phyloP scores from a whole-genome alignment of 2,888 invertebrate species.

The Ennomos fuscantarius region DNA sequence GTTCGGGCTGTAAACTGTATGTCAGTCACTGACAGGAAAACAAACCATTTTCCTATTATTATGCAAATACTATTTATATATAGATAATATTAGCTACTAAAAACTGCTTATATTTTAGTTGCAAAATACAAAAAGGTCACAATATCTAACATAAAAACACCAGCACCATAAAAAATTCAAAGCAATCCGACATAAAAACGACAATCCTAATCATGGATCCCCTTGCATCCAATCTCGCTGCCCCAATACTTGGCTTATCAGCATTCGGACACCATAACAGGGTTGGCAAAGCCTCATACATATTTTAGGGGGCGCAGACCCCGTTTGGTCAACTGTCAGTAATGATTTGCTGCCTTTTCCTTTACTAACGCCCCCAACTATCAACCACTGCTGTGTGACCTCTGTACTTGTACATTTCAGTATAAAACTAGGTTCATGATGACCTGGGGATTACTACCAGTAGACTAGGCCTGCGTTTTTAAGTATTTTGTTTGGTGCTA shows the following conservation, averaged over 20 bases:
- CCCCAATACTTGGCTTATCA: slow-evolving; percentile 83
- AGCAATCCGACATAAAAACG: slow-evolving; percentile 51
- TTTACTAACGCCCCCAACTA: slow-evolving; percentile 72
- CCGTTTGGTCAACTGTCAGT: slow-evolving; percentile 85
- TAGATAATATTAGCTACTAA: too few relatives aligned
- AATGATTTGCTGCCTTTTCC: slow-evolving; percentile 83
- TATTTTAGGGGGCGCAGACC: slow-evolving; percentile 81
- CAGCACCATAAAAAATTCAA: slow-evolving; percentile 39
- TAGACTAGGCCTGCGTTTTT: slow-evolving; percentile 5
- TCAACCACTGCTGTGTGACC: slow-evolving; percentile 51
- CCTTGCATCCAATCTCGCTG: slow-evolving; percentile 58
- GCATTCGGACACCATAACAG: slow-evolving; percentile 85
- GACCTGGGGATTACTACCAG: slow-evolving; percentile 41
- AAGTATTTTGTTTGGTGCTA: slow-evolving; percentile 5
- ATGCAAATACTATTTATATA: too few relatives aligned
- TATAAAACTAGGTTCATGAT: slow-evolving; percentile 32
- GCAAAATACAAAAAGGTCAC: slow-evolving; percentile 9
- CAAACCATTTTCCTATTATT: too few relatives aligned
- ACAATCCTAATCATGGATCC: slow-evolving; percentile 71
- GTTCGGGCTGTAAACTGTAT: too few relatives aligned
- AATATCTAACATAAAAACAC: slow-evolving; percentile 26
- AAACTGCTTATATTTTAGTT: too few relatives aligned
- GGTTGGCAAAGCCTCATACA: slow-evolving; percentile 81
- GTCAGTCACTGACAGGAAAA: too few relatives aligned
- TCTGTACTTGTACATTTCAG: slow-evolving; percentile 5